Conservation (phyloP, 2,797 vertebrate genomes). For the Remorina albescens region DNA sequence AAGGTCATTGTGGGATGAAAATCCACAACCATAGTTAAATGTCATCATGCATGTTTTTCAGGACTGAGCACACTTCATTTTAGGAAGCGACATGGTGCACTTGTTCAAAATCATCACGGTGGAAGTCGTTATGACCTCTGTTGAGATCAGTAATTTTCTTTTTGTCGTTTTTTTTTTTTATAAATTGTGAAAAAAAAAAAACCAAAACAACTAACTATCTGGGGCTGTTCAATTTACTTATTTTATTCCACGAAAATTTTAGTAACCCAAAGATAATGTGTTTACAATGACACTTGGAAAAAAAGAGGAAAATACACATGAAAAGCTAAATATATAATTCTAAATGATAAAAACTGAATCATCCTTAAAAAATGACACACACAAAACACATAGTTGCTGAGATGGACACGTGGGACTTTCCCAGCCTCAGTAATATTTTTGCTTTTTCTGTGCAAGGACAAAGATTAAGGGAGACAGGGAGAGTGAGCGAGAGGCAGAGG, state of each 20-base stretch:
- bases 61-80: constrained; percentile 4
- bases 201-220: too few relatives aligned
- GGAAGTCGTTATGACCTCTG: not conserved
- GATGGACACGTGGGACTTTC: constrained; percentile 72
- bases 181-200: too few relatives aligned
- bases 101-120: not conserved
- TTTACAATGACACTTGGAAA: not conserved
- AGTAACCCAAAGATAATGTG: not conserved
- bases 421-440: constrained; percentile 59
- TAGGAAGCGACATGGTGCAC: not conserved
- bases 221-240: not conserved
- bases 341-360: not conserved
- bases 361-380: constrained; percentile 2
- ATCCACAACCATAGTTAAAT: constrained; percentile 10
- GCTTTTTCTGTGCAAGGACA: constrained; percentile 81
- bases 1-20: constrained; percentile 33
- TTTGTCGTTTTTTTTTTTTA: too few relatives aligned
- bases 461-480: constrained; percentile 64
- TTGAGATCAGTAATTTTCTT: not conserved
- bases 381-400: constrained; percentile 35
- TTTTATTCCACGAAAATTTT: not conserved
- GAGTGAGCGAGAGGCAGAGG: constrained; percentile 59
- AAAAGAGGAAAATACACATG: not conserved
- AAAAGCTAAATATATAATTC: not conserved
- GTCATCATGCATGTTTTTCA: constrained; percentile 5